These are phyloP conservation scores for Pampus argenteus DNA, from an alignment of 2,797 vertebrate genomes.

Conservation along the genomic window DNA sequence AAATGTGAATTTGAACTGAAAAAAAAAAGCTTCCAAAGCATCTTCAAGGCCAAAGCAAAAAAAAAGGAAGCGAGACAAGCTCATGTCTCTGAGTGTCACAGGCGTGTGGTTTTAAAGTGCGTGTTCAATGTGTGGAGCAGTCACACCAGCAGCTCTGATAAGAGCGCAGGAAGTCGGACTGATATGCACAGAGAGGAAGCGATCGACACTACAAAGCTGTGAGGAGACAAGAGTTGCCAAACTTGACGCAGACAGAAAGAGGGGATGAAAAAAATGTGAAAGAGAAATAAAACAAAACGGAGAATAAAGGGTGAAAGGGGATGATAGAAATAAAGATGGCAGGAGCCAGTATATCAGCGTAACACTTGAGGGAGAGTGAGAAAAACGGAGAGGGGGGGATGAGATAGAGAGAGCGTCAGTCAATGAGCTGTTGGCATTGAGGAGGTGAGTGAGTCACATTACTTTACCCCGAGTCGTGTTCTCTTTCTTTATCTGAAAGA, in stretches of 20 bases:
- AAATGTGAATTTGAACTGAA: background rate
- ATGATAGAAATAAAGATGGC: constrained; percentile 7
- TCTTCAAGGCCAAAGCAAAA: background rate
- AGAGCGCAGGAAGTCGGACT: constrained; percentile 26
- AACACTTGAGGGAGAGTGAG: constrained; percentile 31
- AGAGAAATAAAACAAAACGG: background rate
- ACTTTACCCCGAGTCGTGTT: too few relatives aligned
- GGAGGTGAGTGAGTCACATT: background rate
- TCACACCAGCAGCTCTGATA: constrained; percentile 30
- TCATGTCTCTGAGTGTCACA: background rate
- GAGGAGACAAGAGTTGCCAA: background rate
- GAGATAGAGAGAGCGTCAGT: constrained; percentile 25
- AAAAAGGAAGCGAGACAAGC: background rate
- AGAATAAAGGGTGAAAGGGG: background rate
- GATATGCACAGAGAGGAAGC: constrained; percentile 19
- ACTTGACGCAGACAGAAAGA: background rate
- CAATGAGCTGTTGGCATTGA: constrained; percentile 29
- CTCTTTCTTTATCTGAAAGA: too few relatives aligned
- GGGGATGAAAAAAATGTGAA: background rate
- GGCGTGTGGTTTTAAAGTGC: constrained; percentile 5
- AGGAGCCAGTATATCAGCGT: constrained; percentile 7
- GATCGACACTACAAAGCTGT: background rate
- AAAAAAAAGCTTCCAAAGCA: background rate
- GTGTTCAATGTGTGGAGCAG: constrained; percentile 17
- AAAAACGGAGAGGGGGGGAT: constrained; percentile 4